Base-by-base conservation (phyloP, 92 coral and sea anemone species). In the Umimayanthus kanabou region DNA sequence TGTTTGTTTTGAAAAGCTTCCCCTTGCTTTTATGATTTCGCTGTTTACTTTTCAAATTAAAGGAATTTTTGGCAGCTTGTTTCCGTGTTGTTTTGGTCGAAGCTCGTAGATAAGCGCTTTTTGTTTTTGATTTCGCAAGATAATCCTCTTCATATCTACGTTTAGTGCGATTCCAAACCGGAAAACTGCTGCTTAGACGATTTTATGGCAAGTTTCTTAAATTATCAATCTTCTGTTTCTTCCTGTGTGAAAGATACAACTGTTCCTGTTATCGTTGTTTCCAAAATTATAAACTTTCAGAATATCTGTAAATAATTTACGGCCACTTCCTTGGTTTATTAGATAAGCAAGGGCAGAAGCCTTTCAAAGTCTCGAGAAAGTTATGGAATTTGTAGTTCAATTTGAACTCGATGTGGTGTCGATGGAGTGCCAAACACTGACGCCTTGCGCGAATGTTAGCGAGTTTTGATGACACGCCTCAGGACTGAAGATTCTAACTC, bases 1-100 rank as follows among this genome's bases (percentile, higher is more conserved):
- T 33, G 77, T 73, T 73, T 73, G 77, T 73, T 73, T 73, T 73
- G 77, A 73, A 73, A 73, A 73, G n/a, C 77, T 33, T 30, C 1
- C 50, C 50, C 50, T 47, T 47, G 50, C 37, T 47, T 7, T 47
- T 47, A 47, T 47, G 45, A 29, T 26, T 73, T 73, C 20, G 20
- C 40, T 73, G 39, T 29, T 16, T 29, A 73, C 39, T 73, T 72
- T 73, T 28, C 18, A 9, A 40, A 73, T 33, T 29, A 73, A 30
- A 29, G 5, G 40, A 30, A 29, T 73, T 73, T 13, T 73, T 30
- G 77, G 77, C 40, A 73, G 39, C 43, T 73, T 30, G 77, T 37
- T 28, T 73, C 33, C 45, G 3, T 73, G 23, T 73, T 30, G 77
- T 37, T 28, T 73, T 73, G 77, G 11, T 73, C 40, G 23, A 30